phyloP scores from a whole-genome alignment of 2,113 vertebrate genomes.

The Peromyscus californicus region DNA sequence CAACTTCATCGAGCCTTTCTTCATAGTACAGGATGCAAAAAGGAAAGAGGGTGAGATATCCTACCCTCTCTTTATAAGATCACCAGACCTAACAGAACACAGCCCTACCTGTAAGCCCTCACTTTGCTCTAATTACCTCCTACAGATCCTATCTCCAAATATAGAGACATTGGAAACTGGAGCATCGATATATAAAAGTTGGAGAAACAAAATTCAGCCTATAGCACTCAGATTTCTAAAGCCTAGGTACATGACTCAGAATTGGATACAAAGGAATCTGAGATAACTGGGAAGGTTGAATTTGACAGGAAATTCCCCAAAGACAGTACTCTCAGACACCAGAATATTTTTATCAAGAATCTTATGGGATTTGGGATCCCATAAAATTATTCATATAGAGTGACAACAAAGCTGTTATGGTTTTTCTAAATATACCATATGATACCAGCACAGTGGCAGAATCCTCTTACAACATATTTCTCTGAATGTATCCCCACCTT shows the following conservation, averaged over 20 bases:
- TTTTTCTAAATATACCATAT: neutral
- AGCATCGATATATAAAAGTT: neutral
- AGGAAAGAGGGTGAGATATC: neutral
- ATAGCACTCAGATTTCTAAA: neutral
- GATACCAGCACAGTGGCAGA: neutral
- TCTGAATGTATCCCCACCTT: neutral
- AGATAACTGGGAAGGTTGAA: neutral
- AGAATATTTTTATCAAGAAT: neutral
- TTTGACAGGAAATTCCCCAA: neutral
- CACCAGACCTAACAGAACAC: neutral
- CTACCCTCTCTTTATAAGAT: neutral
- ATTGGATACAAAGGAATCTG: neutral
- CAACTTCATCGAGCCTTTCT: neutral
- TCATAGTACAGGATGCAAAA: neutral
- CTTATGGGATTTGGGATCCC: no score
- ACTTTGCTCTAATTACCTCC: neutral
- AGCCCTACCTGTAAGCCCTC: neutral
- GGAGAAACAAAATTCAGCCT: neutral
- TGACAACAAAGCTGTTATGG: neutral
- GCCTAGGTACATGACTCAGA: neutral
- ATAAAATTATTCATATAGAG: no score
- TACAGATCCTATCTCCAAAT: neutral
- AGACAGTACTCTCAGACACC: neutral
- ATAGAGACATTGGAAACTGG: neutral
- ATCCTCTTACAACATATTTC: neutral